A percentile compares a stretch with the other conserved stretches of the same genome.
These are phyloP conservation scores for Apantesis nais DNA, from an alignment of 2,888 invertebrate genomes.

Conservation along the genomic window DNA sequence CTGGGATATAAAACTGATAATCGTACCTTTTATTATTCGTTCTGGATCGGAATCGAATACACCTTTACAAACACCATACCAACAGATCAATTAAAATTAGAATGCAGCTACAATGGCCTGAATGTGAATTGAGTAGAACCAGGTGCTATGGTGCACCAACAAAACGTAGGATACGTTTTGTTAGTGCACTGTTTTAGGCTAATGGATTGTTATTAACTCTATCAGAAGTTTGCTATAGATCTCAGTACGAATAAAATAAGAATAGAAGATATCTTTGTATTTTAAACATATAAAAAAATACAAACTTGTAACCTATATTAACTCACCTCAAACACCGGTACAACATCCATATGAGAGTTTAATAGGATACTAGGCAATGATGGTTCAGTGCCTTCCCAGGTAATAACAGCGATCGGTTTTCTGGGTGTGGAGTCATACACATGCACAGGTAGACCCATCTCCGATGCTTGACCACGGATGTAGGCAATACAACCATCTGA, in stretches of 20 bases:
- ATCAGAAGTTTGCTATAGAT: not conserved
- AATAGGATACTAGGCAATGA: slow-evolving; percentile 90
- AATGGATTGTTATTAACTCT: not conserved
- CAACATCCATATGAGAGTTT: slow-evolving; percentile 99
- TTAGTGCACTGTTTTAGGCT: not conserved
- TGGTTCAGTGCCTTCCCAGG: slow-evolving; percentile 92
- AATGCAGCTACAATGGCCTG: too few relatives aligned
- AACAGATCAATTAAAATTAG: too few relatives aligned
- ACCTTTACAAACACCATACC: too few relatives aligned
- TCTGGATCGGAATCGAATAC: too few relatives aligned
- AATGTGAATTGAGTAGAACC: too few relatives aligned
- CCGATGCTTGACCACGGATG: slow-evolving; percentile 89
- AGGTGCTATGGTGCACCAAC: too few relatives aligned
- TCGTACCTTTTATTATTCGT: too few relatives aligned
- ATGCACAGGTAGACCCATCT: slow-evolving; percentile 88
- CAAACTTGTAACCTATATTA: not conserved
- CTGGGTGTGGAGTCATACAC: slow-evolving; percentile 86
- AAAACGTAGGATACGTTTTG: too few relatives aligned
- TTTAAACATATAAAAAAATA: not conserved
- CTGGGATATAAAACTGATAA: too few relatives aligned
- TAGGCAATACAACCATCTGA: slow-evolving; percentile 91
- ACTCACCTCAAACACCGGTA: slow-evolving; percentile 94
- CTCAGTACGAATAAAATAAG: not conserved
- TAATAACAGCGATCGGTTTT: slow-evolving; percentile 93
- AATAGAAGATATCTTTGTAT: not conserved